Percentiles rank a stretch among this genome's conserved stretches.
phyloP scores from a whole-genome alignment of 23 tunicate genomes.

The Corella eumyota region DNA sequence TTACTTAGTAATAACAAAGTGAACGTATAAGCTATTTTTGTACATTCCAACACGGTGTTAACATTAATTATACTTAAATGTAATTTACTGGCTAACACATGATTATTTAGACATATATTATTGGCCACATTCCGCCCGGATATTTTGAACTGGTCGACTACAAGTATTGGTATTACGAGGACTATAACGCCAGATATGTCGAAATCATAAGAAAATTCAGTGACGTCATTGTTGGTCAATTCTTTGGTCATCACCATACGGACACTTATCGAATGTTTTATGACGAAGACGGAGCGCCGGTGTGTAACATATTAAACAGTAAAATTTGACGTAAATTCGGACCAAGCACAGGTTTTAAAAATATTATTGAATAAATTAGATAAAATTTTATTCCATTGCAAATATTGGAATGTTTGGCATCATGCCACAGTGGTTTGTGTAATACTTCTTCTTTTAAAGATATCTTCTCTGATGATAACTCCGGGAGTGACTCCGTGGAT shows the following conservation, averaged over 20 bases:
- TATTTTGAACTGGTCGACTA: conserved; percentile 63
- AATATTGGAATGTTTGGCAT: too few species aligned
- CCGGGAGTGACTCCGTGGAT: conserved; percentile 96
- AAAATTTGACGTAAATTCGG: too few species aligned
- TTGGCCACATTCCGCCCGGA: conserved; percentile 93
- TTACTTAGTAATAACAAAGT: not conserved
- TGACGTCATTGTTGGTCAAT: conserved; percentile 66
- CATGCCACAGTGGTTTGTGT: too few species aligned
- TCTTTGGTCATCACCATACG: conserved; percentile 95
- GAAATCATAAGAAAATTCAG: conserved; percentile 31
- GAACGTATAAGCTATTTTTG: too few species aligned
- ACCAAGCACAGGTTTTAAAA: too few species aligned
- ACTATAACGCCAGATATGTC: conserved; percentile 46
- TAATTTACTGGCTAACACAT: too few species aligned
- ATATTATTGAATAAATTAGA: too few species aligned
- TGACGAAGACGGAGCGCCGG: conserved; percentile 22
- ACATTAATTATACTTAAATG: too few species aligned
- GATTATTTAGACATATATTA: too few species aligned
- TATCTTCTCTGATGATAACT: conserved; percentile 39
- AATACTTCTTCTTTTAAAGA: conserved; percentile 11
- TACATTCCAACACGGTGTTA: too few species aligned
- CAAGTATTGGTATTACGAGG: conserved; percentile 48
- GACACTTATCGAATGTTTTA: conserved; percentile 68
- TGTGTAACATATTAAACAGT: too few species aligned
- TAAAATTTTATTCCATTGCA: too few species aligned